These are phyloP conservation scores for Drosophila littoralis DNA, from an alignment of 1,140 invertebrate genomes.

Conservation along the genomic window DNA sequence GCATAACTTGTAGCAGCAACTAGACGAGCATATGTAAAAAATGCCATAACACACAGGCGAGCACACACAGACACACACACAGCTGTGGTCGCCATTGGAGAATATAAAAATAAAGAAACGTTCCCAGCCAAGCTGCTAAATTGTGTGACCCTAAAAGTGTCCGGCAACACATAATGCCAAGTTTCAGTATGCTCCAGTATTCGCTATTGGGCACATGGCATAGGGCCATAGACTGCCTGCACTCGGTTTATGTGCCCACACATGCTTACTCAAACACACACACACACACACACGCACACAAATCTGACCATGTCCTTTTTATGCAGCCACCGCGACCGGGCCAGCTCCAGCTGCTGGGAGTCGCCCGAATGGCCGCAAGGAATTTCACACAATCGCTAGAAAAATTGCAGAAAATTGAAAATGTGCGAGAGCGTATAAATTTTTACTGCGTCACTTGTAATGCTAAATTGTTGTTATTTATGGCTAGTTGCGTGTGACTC, in stretches of 20 bases:
- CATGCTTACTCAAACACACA: slow-evolving; percentile 26
- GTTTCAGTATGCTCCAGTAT: slow-evolving; percentile 37
- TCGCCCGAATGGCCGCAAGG: slow-evolving; percentile 66
- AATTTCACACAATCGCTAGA: slow-evolving; percentile 81
- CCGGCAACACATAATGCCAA: slow-evolving; percentile 75
- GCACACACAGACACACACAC: slow-evolving; percentile 25
- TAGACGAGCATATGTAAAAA: slow-evolving; percentile 79
- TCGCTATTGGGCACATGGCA: background rate
- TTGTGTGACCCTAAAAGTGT: slow-evolving; percentile 80
- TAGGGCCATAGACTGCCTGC: slow-evolving; percentile 26
- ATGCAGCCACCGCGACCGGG: slow-evolving; percentile 42
- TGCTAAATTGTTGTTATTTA: slow-evolving; percentile 83
- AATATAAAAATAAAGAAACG: slow-evolving; percentile 51
- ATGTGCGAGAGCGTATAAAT: slow-evolving; percentile 80
- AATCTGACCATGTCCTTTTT: slow-evolving; percentile 72
- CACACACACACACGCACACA: slow-evolving; percentile 7
- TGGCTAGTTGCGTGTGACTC: slow-evolving; percentile 40
- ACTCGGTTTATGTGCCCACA: slow-evolving; percentile 28
- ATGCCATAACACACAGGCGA: slow-evolving; percentile 41
- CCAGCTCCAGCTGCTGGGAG: slow-evolving; percentile 8
- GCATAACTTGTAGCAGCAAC: slow-evolving; percentile 69
- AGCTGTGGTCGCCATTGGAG: slow-evolving; percentile 44
- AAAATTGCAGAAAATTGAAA: slow-evolving; percentile 82
- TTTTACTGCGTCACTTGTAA: slow-evolving; percentile 82
- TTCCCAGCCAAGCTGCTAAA: slow-evolving; percentile 73